phyloP scores from a whole-genome alignment of 1,140 invertebrate genomes.

The Drosophila carrolli region DNA sequence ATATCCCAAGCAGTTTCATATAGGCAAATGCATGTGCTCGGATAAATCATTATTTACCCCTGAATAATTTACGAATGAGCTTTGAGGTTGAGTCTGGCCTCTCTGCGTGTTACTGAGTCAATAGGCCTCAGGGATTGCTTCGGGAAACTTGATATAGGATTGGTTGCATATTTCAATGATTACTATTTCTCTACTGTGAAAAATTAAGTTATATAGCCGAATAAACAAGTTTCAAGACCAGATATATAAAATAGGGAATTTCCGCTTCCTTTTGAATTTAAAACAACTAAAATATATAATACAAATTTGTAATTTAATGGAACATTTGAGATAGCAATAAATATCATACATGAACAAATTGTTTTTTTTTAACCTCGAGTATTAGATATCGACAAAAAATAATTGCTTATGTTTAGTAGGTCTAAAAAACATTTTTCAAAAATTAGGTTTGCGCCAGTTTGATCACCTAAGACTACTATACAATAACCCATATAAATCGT shows the following conservation, averaged over 20 bases:
- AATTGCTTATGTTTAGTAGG: too few relatives aligned
- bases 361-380: too few relatives aligned
- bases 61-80: constrained; percentile 79
- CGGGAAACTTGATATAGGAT: constrained; percentile 15
- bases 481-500: too few relatives aligned
- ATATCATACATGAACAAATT: too few relatives aligned
- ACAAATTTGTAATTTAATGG: too few relatives aligned
- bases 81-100: constrained; percentile 49
- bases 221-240: background rate
- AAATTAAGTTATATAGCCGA: background rate
- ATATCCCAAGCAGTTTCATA: constrained; percentile 52
- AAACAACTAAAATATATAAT: too few relatives aligned
- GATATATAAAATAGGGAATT: background rate
- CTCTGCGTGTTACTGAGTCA: constrained; percentile 69
- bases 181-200: background rate
- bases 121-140: constrained; percentile 45
- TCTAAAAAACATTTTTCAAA: too few relatives aligned
- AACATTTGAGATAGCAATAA: too few relatives aligned
- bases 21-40: constrained; percentile 7
- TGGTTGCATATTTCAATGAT: background rate
- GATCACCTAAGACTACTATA: too few relatives aligned
- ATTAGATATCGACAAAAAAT: too few relatives aligned
- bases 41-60: constrained; percentile 32
- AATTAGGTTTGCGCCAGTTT: too few relatives aligned
- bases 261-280: too few relatives aligned